Conservation (phyloP, 2,888 invertebrate genomes). For the Rhodophaea formosa region DNA sequence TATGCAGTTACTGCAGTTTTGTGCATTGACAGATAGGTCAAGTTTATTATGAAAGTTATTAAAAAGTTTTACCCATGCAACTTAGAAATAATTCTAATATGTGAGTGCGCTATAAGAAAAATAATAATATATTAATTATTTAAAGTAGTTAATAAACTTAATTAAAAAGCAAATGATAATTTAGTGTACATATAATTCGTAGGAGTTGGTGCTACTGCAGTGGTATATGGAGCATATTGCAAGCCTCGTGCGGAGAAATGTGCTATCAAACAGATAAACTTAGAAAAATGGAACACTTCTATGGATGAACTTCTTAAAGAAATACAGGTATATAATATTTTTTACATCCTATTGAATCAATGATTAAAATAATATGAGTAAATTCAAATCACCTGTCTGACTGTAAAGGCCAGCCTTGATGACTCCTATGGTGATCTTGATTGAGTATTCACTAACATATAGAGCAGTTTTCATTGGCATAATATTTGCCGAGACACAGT, state of each 20-base stretch:
- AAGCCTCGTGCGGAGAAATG: conserved; percentile 95
- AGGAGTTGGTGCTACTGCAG: conserved; percentile 98
- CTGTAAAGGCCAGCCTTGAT: too few species aligned
- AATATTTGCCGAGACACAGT: too few species aligned
- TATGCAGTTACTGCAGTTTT: not conserved
- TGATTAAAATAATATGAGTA: too few species aligned
- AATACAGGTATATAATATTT: conserved; percentile 65
- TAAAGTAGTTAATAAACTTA: too few species aligned
- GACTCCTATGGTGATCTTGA: too few species aligned
- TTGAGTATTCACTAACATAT: too few species aligned
- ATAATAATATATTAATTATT: too few species aligned
- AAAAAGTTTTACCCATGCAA: not conserved
- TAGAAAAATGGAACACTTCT: conserved; percentile 99
- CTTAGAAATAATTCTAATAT: too few species aligned
- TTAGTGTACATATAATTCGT: conserved; percentile 12
- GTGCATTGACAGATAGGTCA: not conserved
- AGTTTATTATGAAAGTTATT: not conserved
- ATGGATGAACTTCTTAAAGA: conserved; percentile 97
- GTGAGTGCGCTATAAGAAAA: too few species aligned
- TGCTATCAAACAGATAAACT: conserved; percentile 98
- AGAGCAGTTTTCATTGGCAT: too few species aligned
- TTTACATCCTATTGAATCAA: not conserved
- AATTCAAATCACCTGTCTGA: too few species aligned
- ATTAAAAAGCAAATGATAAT: too few species aligned
- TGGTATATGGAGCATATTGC: conserved; percentile 96